Conservation (phyloP, 92 coral and sea anemone genomes). For the Epizoanthus ramosus region DNA sequence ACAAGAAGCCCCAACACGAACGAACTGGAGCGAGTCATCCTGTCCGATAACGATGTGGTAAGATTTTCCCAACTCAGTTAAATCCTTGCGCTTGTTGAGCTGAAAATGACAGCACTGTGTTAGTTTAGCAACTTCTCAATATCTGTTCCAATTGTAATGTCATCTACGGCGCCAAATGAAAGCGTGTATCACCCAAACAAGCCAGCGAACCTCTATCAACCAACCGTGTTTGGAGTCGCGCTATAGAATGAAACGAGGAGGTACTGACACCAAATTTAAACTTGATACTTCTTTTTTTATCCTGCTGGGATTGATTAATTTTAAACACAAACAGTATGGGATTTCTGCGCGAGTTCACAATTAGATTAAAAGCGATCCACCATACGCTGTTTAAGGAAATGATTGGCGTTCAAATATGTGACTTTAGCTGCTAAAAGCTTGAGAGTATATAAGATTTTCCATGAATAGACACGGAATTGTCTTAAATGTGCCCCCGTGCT, state of each 20-base stretch:
- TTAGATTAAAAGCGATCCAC: slow-evolving; percentile 26
- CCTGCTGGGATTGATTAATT: slow-evolving; percentile 41
- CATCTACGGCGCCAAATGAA: neutral
- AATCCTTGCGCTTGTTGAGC: slow-evolving; percentile 7
- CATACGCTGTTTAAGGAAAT: neutral
- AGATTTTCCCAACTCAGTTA: neutral
- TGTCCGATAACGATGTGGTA: neutral
- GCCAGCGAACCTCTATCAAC: neutral
- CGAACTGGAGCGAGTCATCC: slow-evolving; percentile 25
- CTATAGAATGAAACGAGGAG: slow-evolving; percentile 15
- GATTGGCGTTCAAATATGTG: slow-evolving; percentile 11
- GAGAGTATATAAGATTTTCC: neutral
- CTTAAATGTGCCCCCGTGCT: neutral
- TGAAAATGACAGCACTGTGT: slow-evolving; percentile 31
- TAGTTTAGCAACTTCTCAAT: slow-evolving; percentile 10
- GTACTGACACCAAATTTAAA: slow-evolving; percentile 34
- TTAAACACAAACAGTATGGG: slow-evolving; percentile 42
- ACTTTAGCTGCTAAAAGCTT: slow-evolving; percentile 35
- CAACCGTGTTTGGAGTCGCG: slow-evolving; percentile 1
- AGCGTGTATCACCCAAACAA: neutral
- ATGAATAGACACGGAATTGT: neutral
- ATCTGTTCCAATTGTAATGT: neutral
- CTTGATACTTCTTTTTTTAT: slow-evolving; percentile 18
- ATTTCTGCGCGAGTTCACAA: slow-evolving; percentile 20
- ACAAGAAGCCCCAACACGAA: neutral